Conservation (phyloP, 2,888 invertebrate species). For the Heliconius erato region DNA sequence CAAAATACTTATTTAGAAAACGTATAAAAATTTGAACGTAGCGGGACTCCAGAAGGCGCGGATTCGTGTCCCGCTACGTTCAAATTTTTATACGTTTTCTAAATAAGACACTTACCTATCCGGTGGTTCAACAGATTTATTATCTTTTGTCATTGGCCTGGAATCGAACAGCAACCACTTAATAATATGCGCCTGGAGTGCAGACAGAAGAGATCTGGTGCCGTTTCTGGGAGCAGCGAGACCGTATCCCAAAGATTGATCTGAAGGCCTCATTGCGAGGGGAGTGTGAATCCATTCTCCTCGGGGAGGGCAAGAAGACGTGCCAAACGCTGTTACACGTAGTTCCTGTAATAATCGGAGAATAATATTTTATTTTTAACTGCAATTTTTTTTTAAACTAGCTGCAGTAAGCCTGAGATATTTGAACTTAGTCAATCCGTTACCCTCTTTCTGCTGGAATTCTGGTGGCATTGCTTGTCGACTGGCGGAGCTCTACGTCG, state of each 20-base stretch:
- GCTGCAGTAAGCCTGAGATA: no score
- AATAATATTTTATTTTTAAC: no score
- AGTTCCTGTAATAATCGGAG: constrained; percentile 80
- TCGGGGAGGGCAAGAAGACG: constrained; percentile 88
- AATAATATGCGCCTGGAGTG: constrained; percentile 89
- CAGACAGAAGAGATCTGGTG: constrained; percentile 87
- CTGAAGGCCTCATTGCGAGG: constrained; percentile 86
- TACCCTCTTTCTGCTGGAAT: background rate
- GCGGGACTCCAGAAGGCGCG: no score
- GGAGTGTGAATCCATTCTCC: constrained; percentile 90
- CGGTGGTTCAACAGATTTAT: constrained; percentile 78
- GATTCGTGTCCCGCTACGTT: no score
- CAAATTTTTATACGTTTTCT: no score
- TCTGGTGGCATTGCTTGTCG: background rate
- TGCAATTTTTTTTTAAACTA: no score
- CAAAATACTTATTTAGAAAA: no score
- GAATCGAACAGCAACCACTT: constrained; percentile 89
- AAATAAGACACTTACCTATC: constrained; percentile 80
- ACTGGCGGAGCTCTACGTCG: background rate
- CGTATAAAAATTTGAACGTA: no score
- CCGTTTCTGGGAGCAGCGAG: constrained; percentile 88
- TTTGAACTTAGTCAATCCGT: background rate
- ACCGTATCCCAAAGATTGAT: constrained; percentile 87
- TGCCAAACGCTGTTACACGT: constrained; percentile 88
- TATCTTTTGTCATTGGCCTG: constrained; percentile 77